These are phyloP conservation scores for Polypterus senegalus DNA, from an alignment of 2,113 vertebrate genomes.

Conservation along the genomic window DNA sequence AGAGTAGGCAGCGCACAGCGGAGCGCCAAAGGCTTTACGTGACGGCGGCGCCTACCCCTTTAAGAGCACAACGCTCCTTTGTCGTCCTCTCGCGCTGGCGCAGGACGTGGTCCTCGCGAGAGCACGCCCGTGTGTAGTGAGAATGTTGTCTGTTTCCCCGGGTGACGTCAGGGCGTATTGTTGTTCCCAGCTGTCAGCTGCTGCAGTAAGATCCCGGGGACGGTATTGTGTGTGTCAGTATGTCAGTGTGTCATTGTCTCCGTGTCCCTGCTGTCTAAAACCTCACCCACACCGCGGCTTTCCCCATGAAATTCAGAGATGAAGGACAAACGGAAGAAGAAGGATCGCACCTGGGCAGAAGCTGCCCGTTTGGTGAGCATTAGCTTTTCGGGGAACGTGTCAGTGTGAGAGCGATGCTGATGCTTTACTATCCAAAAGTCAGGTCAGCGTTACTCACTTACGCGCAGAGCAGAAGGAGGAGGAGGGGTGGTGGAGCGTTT, in stretches of 20 bases:
- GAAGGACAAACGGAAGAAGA: slow-evolving; percentile 76
- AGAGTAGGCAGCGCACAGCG: too few relatives aligned
- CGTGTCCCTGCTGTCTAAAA: slow-evolving; percentile 24
- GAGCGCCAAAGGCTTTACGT: too few relatives aligned
- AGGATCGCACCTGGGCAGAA: slow-evolving; percentile 73
- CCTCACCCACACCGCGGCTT: slow-evolving; percentile 5
- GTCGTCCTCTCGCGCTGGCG: slow-evolving; percentile 27
- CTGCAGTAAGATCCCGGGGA: slow-evolving; percentile 14
- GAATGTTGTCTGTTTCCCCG: slow-evolving; percentile 15
- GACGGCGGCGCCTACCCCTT: not conserved
- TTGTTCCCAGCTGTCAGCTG: slow-evolving; percentile 43
- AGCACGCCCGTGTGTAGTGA: slow-evolving; percentile 17
- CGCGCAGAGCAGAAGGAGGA: not conserved
- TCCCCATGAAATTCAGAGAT: slow-evolving; percentile 60
- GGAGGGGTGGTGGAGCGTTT: not conserved
- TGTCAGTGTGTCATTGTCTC: slow-evolving; percentile 44
- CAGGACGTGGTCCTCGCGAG: slow-evolving; percentile 17
- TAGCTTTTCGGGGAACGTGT: slow-evolving; percentile 10
- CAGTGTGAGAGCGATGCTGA: slow-evolving; percentile 10
- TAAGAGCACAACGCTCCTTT: not conserved
- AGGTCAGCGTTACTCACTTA: slow-evolving; percentile 10
- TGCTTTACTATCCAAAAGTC: slow-evolving; percentile 12
- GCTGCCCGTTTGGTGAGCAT: slow-evolving; percentile 67
- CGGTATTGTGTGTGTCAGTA: slow-evolving; percentile 23
- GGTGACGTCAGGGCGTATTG: slow-evolving; percentile 45